phyloP scores from a whole-genome alignment of 2,113 vertebrate genomes.

The Anser cygnoides region DNA sequence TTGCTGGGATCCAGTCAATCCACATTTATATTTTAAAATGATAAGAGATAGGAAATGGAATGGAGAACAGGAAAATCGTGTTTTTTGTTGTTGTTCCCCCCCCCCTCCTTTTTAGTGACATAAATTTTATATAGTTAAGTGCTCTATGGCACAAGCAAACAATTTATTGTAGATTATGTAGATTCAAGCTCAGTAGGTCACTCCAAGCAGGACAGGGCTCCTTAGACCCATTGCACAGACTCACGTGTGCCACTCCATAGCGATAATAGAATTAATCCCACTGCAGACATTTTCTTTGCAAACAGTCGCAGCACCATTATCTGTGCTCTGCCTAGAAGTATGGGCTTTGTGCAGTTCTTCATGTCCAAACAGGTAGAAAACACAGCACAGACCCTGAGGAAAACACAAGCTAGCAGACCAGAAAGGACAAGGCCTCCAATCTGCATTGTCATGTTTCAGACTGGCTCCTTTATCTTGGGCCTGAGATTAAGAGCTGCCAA shows the following conservation, averaged over 20 bases:
- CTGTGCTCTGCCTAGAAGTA: not conserved
- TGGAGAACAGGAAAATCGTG: not conserved
- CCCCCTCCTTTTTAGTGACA: not conserved
- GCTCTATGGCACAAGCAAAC: not conserved
- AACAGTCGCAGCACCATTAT: not conserved
- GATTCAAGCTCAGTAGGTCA: not conserved
- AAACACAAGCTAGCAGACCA: not conserved
- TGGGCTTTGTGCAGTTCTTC: not conserved
- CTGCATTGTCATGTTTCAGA: not conserved
- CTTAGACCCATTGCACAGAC: not conserved
- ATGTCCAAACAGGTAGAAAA: not conserved
- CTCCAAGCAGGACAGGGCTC: not conserved
- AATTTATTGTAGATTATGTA: not conserved
- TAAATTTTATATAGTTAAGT: not conserved
- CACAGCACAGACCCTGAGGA: not conserved
- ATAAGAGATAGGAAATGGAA: not conserved
- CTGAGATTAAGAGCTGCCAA: not conserved
- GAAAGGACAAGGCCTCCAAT: not conserved
- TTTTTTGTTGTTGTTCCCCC: no score
- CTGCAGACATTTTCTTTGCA: not conserved
- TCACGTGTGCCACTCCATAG: not conserved
- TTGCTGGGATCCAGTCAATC: not conserved
- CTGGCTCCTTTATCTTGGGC: not conserved
- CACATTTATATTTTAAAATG: slow-evolving; percentile 1
- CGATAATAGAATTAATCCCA: not conserved